A percentile compares a stretch with the other conserved stretches of the same genome.
These are phyloP conservation scores for Heliconius melpomene DNA, from an alignment of 1,140 invertebrate species.

Conservation along the genomic window DNA sequence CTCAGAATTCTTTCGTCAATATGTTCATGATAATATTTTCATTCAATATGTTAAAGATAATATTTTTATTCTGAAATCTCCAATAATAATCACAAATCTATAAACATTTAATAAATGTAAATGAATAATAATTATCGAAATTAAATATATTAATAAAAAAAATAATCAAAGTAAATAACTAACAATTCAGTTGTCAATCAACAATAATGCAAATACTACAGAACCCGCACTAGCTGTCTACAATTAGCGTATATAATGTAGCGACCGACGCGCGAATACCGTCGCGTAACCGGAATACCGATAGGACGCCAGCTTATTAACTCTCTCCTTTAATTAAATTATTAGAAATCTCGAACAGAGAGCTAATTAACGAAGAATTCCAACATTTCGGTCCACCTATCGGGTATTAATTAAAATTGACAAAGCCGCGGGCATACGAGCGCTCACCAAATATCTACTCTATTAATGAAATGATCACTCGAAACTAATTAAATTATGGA, in stretches of 20 bases:
- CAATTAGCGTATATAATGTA: constrained; percentile 12
- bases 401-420: constrained; percentile 79
- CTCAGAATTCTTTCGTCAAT: no score
- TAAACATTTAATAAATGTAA: not conserved
- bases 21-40: not conserved
- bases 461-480: constrained; percentile 80
- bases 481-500: constrained; percentile 80
- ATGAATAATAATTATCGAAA: not conserved
- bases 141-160: not conserved
- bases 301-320: constrained; percentile 70
- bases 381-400: constrained; percentile 78
- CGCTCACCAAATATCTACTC: constrained; percentile 75
- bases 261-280: constrained; percentile 55
- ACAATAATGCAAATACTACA: constrained; percentile 1
- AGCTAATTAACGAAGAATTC: constrained; percentile 80
- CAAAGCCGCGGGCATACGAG: constrained; percentile 71
- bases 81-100: not conserved
- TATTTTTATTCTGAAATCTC: not conserved
- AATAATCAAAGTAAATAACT: not conserved
- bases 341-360: constrained; percentile 76
- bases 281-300: constrained; percentile 71
- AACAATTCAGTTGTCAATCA: constrained; percentile 1
- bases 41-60: not conserved
- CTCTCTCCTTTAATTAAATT: constrained; percentile 77
- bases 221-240: constrained; percentile 6